Base-by-base conservation (phyloP, 1,140 invertebrate genomes). In the Aethina tumida region DNA sequence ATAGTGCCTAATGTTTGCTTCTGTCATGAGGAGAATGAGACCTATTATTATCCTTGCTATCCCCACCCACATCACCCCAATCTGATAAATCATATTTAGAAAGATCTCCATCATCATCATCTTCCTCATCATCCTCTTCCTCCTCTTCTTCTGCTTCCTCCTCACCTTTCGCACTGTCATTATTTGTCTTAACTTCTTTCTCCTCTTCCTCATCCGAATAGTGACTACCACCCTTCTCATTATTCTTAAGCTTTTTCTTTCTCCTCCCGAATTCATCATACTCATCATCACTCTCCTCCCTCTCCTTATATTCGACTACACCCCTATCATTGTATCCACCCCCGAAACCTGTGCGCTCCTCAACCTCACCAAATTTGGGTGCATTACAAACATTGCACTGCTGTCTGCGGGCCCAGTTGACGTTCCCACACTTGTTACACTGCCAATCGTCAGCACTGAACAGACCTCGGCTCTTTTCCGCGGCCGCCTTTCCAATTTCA, bases 371-470 rank as follows among this genome's bases (percentile, higher is more conserved):
- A 64, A 91, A 90, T 66, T 97, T 98, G 2, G 94, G 92, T 2
- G 94, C 88, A 70, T 98, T 98, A 65, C 97, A 99, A 71, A 99
- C 89, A 64, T 99, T 99, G 63, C 97, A 99, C 32, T 87, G 90
- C 52, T 84, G 82, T 27, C 97, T 71, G 39, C 96, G 72, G 8
- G 95, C 95, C 97, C 97, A 99, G 62, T 99, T 99, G 2, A 99
- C 95, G 66, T 99, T 99, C 1, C 92, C 94, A 69, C 96, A 99
- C 63, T 97, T 97, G 64, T 86, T 93, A 63, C 97, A 99, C 59
- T 97, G 90, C 97, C 97, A 99, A 63, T 99, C 96, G 65, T 99
- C 95, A 33, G 96, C 95, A 68, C 89, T 91, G 59, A 89, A 96
- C n/a, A 99, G 70, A 9, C 97, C 97, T 52, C 93, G 80, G 49